Evolutionary conservation across 2,797 vertebrate genomes (phyloP).

Genomic region (Ctenosaura bakeri): DNA sequence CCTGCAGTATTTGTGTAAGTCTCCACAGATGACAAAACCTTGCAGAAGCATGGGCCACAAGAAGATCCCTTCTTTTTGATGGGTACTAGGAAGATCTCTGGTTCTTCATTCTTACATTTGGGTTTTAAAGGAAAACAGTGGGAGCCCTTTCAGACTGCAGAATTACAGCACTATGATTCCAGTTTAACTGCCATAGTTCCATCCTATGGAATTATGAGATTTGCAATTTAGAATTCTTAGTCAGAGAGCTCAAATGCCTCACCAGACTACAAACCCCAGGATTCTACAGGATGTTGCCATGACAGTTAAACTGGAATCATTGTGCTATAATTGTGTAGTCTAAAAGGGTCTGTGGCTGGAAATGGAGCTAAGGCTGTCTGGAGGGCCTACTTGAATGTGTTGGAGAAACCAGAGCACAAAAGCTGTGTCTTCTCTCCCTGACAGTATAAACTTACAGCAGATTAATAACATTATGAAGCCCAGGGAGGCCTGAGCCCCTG

Average conservation of each 20-base stretch:
- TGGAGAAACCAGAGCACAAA: background rate
- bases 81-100: background rate
- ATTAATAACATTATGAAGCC: background rate
- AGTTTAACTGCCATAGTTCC: too few relatives aligned
- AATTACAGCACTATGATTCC: too few relatives aligned
- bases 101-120: background rate
- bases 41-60: background rate
- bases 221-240: too few relatives aligned
- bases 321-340: too few relatives aligned
- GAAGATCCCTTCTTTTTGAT: too few relatives aligned
- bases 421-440: background rate
- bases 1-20: constrained; percentile 76
- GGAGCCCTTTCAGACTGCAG: too few relatives aligned
- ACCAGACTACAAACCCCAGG: too few relatives aligned
- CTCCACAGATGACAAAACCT: background rate
- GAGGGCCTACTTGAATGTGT: background rate
- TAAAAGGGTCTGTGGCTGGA: background rate
- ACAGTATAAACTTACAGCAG: background rate
- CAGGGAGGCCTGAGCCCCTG: background rate
- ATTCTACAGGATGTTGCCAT: too few relatives aligned
- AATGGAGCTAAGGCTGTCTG: background rate
- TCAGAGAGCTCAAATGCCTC: too few relatives aligned
- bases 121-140: background rate
- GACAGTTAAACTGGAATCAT: too few relatives aligned
- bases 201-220: too few relatives aligned